Evolutionary conservation across 2,797 vertebrate species (phyloP).

Genomic region (Todus mexicanus): DNA sequence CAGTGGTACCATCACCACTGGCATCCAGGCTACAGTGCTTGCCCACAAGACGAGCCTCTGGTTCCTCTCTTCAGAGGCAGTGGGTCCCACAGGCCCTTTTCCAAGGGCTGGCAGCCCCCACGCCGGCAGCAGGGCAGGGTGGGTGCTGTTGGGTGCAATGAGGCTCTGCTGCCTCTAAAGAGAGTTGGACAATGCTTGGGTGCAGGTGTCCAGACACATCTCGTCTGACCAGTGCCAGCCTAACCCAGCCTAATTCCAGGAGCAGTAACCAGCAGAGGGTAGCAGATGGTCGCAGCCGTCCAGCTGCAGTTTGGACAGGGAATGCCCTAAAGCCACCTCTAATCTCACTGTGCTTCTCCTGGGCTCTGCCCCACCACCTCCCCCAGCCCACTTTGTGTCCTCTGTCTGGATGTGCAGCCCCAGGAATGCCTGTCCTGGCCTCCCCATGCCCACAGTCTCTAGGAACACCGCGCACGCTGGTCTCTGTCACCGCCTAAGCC

Average conservation of each 20-base stretch:
- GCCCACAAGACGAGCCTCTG: fast-evolving
- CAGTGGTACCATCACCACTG: background rate
- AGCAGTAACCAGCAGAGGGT: constrained; percentile 28
- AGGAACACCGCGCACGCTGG: fast-evolving
- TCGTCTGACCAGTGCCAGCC: fast-evolving
- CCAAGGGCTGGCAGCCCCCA: background rate
- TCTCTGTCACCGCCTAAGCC: background rate
- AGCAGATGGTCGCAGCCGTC: background rate
- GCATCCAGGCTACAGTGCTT: background rate
- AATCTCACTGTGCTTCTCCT: background rate
- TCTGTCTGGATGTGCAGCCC: background rate
- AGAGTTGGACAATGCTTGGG: background rate
- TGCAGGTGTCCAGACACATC: background rate
- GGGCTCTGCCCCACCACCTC: background rate
- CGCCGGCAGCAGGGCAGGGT: background rate
- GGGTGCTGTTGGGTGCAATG: background rate
- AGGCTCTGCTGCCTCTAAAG: background rate
- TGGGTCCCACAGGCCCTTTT: background rate
- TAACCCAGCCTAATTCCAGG: fast-evolving
- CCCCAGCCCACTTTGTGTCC: background rate
- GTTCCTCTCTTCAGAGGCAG: background rate
- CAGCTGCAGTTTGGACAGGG: background rate
- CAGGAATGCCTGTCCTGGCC: background rate
- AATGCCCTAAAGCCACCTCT: background rate
- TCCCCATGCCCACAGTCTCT: background rate